Percentiles rank a stretch among this genome's conserved stretches.
These are phyloP conservation scores for Archocentrus centrarchus DNA, from an alignment of 2,113 vertebrate species.

Conservation along the genomic window DNA sequence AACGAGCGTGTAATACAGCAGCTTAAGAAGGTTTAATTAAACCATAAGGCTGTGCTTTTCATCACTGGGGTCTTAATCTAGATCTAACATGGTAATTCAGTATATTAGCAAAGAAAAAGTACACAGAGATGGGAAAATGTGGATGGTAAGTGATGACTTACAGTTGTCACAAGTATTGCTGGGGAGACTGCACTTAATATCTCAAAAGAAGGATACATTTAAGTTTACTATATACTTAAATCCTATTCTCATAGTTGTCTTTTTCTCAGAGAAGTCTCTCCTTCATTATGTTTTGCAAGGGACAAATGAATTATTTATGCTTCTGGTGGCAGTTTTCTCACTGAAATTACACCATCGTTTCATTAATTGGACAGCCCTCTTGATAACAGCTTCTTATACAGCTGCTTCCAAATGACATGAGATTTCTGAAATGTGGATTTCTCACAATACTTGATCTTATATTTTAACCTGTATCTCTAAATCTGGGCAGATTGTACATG, in stretches of 20 bases:
- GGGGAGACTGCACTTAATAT: not conserved
- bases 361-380: not conserved
- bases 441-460: not conserved
- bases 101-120: not conserved
- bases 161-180: not conserved
- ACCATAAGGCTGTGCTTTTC: slow-evolving; percentile 48
- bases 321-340: slow-evolving; percentile 15
- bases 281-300: not conserved
- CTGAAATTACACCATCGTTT: slow-evolving; percentile 26
- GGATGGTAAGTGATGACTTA: not conserved
- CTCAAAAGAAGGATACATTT: not conserved
- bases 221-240: not conserved
- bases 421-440: not conserved
- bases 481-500: not conserved
- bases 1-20: slow-evolving; percentile 16
- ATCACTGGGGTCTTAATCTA: slow-evolving; percentile 43
- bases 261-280: not conserved
- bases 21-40: slow-evolving; percentile 44
- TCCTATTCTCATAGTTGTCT: not conserved
- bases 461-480: not conserved
- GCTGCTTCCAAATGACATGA: not conserved
- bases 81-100: not conserved
- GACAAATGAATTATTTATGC: slow-evolving; percentile 37
- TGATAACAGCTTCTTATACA: not conserved
- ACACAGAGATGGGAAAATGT: not conserved